A percentile compares a stretch with the other conserved stretches of the same genome.
Conservation (phyloP, 2,888 invertebrate species). For the Eristalis intricaria region DNA sequence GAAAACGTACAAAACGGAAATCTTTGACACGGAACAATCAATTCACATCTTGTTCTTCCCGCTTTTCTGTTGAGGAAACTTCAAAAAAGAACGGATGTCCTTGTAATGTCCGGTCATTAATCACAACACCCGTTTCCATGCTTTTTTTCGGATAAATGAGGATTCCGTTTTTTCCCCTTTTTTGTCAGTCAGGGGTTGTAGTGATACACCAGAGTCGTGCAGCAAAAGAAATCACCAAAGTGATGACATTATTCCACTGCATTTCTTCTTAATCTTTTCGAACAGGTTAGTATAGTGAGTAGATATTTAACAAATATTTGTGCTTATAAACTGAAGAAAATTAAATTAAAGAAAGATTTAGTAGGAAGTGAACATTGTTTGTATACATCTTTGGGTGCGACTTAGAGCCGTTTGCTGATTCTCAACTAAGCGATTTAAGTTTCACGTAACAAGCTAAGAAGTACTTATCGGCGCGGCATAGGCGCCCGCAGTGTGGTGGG, state of each 20-base stretch:
- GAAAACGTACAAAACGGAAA: slow-evolving; percentile 56
- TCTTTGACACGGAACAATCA: slow-evolving; percentile 71
- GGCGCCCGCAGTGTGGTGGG: no score
- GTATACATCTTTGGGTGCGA: background rate
- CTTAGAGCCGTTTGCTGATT: no score
- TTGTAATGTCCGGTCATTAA: slow-evolving; percentile 62
- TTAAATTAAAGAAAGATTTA: no score
- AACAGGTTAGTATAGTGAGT: no score
- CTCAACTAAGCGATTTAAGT: no score
- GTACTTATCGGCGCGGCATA: no score
- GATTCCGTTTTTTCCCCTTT: background rate
- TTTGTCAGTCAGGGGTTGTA: background rate
- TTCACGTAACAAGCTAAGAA: no score
- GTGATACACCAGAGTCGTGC: background rate
- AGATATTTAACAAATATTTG: no score
- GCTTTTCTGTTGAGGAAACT: slow-evolving; percentile 37
- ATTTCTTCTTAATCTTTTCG: background rate
- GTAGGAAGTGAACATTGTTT: no score
- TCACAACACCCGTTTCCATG: slow-evolving; percentile 51
- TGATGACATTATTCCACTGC: background rate
- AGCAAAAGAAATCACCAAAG: background rate
- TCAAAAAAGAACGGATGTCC: slow-evolving; percentile 65
- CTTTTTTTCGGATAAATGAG: slow-evolving; percentile 2
- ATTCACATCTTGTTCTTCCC: slow-evolving; percentile 62
- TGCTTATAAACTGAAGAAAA: no score